Conservation (phyloP, 2,113 vertebrate species). For the human region GRCh38 chr18:44959001-44959500, state of each 20-base stretch:
- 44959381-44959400: background rate
- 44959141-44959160: constrained; percentile 76
- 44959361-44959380: background rate
- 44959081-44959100: constrained; percentile 79
- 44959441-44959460: background rate
- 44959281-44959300: constrained; percentile 2
- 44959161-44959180: constrained; percentile 74
- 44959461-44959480: background rate
- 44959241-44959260: constrained; percentile 64
- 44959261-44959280: background rate
- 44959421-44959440: background rate
- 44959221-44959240: constrained; percentile 68
- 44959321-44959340: background rate
- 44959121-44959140: constrained; percentile 82
- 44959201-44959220: constrained; percentile 71
- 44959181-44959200: constrained; percentile 68
- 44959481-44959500: background rate
- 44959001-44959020: constrained; percentile 70
- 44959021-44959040: constrained; percentile 75
- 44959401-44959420: background rate
- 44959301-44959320: background rate
- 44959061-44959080: constrained; percentile 57
- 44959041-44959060: constrained; percentile 67
- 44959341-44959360: background rate
- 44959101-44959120: constrained; percentile 70